These are phyloP conservation scores for Drosophila neocordata DNA, from an alignment of 1,140 invertebrate genomes.

Conservation along the genomic window DNA sequence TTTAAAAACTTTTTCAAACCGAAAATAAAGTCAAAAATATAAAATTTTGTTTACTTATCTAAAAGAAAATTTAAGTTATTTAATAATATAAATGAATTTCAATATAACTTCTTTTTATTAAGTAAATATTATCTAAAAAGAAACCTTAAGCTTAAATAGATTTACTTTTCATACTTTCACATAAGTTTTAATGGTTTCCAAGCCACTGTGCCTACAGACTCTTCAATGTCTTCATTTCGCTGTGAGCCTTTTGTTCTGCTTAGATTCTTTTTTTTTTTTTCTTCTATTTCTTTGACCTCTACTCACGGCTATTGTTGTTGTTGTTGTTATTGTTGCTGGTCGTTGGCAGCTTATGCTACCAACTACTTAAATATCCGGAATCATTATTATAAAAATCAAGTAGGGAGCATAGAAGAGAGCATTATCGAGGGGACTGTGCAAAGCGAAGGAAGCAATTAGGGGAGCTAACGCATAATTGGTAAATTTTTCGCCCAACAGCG, in stretches of 20 bases:
- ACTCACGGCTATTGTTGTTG: slow-evolving; percentile 39
- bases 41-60: too few species aligned
- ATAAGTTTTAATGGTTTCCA: not conserved
- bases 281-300: slow-evolving; percentile 28
- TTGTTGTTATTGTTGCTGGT: slow-evolving; percentile 62
- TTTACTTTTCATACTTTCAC: not conserved
- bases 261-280: slow-evolving; percentile 54
- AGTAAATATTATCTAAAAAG: too few species aligned
- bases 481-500: slow-evolving; percentile 53
- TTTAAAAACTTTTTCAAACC: too few species aligned
- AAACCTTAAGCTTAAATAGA: too few species aligned
- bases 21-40: too few species aligned
- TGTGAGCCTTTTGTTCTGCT: slow-evolving; percentile 49
- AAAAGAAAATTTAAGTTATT: too few species aligned
- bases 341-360: slow-evolving; percentile 68
- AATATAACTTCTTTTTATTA: too few species aligned
- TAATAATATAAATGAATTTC: too few species aligned
- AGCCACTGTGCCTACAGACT: slow-evolving; percentile 29
- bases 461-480: slow-evolving; percentile 70
- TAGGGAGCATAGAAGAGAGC: slow-evolving; percentile 26
- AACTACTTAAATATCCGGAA: slow-evolving; percentile 80
- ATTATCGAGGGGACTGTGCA: slow-evolving; percentile 45
- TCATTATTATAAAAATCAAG: slow-evolving; percentile 78
- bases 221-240: slow-evolving; percentile 7
- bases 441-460: slow-evolving; percentile 73